Conservation (phyloP, 2,888 invertebrate species). For the Hedya salicella region DNA sequence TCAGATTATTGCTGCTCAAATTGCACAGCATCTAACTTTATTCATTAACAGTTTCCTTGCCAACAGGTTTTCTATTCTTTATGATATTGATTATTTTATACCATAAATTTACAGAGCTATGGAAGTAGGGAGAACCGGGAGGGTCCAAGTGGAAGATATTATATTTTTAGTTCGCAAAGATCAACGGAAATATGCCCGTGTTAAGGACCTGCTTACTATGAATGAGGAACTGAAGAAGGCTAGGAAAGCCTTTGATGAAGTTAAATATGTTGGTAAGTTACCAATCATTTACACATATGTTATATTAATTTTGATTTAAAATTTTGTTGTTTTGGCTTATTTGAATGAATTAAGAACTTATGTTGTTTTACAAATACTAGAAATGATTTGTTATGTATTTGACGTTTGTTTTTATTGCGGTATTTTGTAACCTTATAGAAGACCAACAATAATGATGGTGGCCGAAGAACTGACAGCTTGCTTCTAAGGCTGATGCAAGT, state of each 20-base stretch:
- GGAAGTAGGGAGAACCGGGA: conserved; percentile 98
- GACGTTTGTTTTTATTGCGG: conserved; percentile 45
- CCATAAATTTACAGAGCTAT: conserved; percentile 89
- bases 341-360: conserved; percentile 18
- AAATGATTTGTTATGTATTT: conserved; percentile 31
- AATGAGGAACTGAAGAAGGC: conserved; percentile 99
- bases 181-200: conserved; percentile 97
- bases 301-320: not conserved
- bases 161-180: conserved; percentile 98
- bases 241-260: conserved; percentile 99
- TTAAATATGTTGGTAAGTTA: conserved; percentile 95
- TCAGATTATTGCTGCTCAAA: too few relatives aligned
- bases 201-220: conserved; percentile 98
- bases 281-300: not conserved
- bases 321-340: conserved; percentile 30
- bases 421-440: conserved; percentile 77
- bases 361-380: conserved; percentile 21
- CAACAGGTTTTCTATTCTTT: too few relatives aligned
- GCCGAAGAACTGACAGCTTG: conserved; percentile 67
- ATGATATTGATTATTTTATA: too few relatives aligned
- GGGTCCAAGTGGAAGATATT: conserved; percentile 99
- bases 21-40: too few relatives aligned
- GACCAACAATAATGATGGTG: conserved; percentile 79
- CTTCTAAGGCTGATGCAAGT: conserved; percentile 83
- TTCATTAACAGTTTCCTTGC: too few relatives aligned